A percentile compares a stretch with the other conserved stretches of the same genome.
phyloP scores from a whole-genome alignment of 2,888 invertebrate genomes.

The Hecatera dysodea region DNA sequence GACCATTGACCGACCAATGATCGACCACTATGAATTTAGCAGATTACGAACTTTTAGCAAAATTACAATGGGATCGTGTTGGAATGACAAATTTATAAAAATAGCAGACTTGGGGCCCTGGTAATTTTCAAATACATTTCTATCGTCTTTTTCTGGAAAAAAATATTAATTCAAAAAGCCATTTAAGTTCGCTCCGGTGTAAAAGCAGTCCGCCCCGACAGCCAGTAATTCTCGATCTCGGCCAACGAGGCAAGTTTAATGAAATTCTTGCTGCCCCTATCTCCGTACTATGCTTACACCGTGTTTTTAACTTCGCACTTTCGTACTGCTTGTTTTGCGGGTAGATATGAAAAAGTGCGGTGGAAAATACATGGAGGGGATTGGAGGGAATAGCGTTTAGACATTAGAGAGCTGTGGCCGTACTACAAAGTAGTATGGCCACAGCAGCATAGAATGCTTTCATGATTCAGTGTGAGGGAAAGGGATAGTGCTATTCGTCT shows the following conservation, averaged over 20 bases:
- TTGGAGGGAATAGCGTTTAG: constrained; percentile 3
- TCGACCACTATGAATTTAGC: too few species aligned
- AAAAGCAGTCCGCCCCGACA: constrained; percentile 61
- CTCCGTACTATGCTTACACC: constrained; percentile 67
- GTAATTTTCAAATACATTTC: too few species aligned
- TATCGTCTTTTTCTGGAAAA: too few species aligned
- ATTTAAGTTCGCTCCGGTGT: constrained; percentile 66
- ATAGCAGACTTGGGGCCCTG: too few species aligned
- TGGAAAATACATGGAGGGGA: constrained; percentile 31
- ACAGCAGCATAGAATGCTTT: too few species aligned
- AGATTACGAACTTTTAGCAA: too few species aligned
- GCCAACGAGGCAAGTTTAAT: constrained; percentile 85
- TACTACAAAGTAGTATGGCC: too few species aligned
- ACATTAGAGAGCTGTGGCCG: constrained; percentile 18
- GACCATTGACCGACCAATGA: too few species aligned
- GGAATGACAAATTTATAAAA: too few species aligned
- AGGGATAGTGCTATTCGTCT: too few species aligned
- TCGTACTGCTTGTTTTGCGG: constrained; percentile 56
- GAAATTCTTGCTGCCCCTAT: constrained; percentile 80
- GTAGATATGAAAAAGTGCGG: constrained; percentile 52
- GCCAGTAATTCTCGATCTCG: constrained; percentile 78
- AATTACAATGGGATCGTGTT: too few species aligned
- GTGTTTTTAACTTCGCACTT: constrained; percentile 66
- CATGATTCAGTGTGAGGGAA: too few species aligned
- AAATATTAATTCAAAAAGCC: background rate